Base-by-base conservation (phyloP, 2,113 vertebrate species). In the Chaetura pelagica region DNA sequence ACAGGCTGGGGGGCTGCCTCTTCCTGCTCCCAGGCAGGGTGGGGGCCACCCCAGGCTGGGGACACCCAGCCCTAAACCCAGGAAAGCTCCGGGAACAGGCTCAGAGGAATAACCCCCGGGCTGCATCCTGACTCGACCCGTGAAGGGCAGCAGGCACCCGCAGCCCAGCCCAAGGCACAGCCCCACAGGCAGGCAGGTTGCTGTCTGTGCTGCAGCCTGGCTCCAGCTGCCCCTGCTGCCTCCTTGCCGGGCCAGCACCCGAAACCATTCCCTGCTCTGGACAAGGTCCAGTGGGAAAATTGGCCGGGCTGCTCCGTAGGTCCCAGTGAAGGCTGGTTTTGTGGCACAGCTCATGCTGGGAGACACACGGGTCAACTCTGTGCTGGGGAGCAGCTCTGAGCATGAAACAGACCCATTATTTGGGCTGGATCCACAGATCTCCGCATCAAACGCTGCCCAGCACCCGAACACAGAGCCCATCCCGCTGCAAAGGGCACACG, bases 281-380 rank as follows among this genome's bases (percentile, higher is more conserved):
- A 32, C 0, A 3, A 26, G n/a, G 20, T 20, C 59, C 42, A n/a
- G 27, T 2, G 1, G 68, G 61, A 48, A 30, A 26, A 24, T 6
- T 10, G 42, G 19, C 59, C 0, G 0, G 40, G 55, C 22, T 7
- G 1, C 21, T 8, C 2, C 2, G 3, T 1, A 22, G 46, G 34
- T 14, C 12, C 4, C 2, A 40, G 9, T 2, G 4, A 15, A 42
- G 19, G 49, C 68, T 18, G 11, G 3, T 19, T n/a, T 9, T 15
- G 15, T 7, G 8, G 15, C 29, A 26, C 9, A 46, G 38, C 8
- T 34, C 5, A 21, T 42, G 26, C 24, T 3, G 17, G 19, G 48
- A 55, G 1, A 3, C 32, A 3, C 4, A 1, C n/a, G 14, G 4
- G 30, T 17, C 15, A 20, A 29, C 34, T 23, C 62, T 12, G 20